Evolutionary conservation across 2,113 vertebrate genomes (phyloP).

Genomic region (Burhinus bistriatus): DNA sequence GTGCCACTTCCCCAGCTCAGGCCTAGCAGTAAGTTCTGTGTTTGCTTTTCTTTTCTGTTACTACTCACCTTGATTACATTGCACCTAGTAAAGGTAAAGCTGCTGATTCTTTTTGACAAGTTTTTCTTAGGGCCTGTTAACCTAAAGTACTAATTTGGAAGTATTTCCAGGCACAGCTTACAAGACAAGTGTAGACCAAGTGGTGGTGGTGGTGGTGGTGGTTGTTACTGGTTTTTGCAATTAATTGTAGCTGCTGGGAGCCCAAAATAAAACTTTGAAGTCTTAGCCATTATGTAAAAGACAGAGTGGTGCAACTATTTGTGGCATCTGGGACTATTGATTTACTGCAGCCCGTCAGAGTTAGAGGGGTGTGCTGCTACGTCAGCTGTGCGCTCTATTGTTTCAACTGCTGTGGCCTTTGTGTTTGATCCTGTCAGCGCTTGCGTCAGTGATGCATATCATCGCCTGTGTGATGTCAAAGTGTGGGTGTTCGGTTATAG

Average conservation of each 20-base stretch:
- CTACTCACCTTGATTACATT: background rate
- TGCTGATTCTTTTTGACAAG: background rate
- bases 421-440: conserved; percentile 66
- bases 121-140: background rate
- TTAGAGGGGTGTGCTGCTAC: conserved; percentile 36
- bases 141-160: background rate
- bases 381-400: conserved; percentile 50
- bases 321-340: conserved; percentile 58
- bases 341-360: conserved; percentile 2
- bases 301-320: conserved; percentile 53
- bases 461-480: conserved; percentile 74
- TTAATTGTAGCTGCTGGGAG: conserved; percentile 3
- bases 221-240: background rate
- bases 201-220: background rate
- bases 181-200: background rate
- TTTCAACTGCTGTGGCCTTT: conserved; percentile 60
- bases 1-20: background rate
- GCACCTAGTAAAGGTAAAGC: background rate
- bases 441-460: conserved; percentile 75
- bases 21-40: background rate
- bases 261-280: conserved; percentile 47
- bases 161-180: background rate
- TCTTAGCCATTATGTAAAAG: conserved; percentile 43
- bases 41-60: background rate
- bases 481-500: conserved; percentile 71